Percentiles rank a stretch among this genome's conserved stretches.
Conservation (phyloP, 2,113 vertebrate species). For the Oreochromis aureus region DNA sequence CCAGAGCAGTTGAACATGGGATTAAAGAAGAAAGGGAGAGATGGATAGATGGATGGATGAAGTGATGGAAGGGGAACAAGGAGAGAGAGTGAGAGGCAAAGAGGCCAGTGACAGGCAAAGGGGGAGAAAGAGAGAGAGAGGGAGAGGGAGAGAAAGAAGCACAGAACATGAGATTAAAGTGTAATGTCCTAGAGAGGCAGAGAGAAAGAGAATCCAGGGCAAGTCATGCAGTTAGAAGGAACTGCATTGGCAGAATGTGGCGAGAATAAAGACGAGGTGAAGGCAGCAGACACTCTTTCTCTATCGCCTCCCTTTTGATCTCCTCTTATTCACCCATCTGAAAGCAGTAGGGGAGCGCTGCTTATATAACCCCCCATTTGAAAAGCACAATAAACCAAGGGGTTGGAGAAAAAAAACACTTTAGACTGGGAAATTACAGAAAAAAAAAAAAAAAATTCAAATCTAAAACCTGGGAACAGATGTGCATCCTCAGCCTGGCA, state of each 20-base stretch:
- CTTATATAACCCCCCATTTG: conserved; percentile 54
- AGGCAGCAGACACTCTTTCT: conserved; percentile 56
- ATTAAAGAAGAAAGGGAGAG: conserved; percentile 59
- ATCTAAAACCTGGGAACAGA: neutral
- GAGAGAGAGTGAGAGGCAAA: conserved; percentile 3
- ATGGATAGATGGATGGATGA: conserved; percentile 20
- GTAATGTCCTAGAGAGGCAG: conserved; percentile 58
- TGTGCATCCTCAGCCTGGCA: neutral
- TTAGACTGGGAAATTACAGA: conserved; percentile 1
- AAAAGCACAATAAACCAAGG: conserved; percentile 27
- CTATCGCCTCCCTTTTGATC: conserved; percentile 52
- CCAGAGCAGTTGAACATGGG: conserved; percentile 48
- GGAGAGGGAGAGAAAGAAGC: conserved; percentile 2
- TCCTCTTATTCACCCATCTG: conserved; percentile 53
- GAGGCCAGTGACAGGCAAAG: conserved; percentile 5
- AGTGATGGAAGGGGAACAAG: conserved; percentile 30
- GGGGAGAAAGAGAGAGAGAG: neutral
- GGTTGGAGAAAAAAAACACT: neutral
- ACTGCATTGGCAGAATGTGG: conserved; percentile 60
- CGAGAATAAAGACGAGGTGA: conserved; percentile 58
- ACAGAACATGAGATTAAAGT: conserved; percentile 63
- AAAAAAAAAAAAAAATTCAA: neutral
- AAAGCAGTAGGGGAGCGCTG: conserved; percentile 33
- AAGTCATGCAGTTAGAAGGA: conserved; percentile 54
- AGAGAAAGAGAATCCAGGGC: conserved; percentile 53